Percentiles rank a stretch among this genome's conserved stretches.
Conservation (phyloP, 53 echinoderm and acorn worm species). For the Paracentrotus lividus region DNA sequence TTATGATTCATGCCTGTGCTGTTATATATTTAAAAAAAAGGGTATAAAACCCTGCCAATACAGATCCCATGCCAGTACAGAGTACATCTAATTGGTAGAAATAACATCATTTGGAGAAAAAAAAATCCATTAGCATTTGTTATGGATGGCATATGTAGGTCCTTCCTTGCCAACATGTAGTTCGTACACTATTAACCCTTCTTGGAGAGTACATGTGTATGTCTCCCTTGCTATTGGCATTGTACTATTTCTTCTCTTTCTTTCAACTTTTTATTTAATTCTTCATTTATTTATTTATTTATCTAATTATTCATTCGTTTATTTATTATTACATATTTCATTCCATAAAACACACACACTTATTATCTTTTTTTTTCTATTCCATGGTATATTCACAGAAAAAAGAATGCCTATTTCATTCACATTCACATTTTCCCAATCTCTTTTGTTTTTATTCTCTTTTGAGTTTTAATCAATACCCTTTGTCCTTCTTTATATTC, state of each 20-base stretch:
- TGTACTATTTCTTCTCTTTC: neutral
- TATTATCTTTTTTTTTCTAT: too few species aligned
- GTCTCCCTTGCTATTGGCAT: too few species aligned
- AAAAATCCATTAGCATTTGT: neutral
- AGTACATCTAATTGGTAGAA: slow-evolving; percentile 19
- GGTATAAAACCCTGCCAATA: neutral
- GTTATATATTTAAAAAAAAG: neutral
- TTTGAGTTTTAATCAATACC: neutral
- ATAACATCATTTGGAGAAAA: slow-evolving; percentile 22
- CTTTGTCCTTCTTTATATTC: too few species aligned
- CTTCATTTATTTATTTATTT: neutral
- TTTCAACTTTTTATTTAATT: neutral
- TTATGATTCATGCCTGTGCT: slow-evolving; percentile 20
- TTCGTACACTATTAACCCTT: neutral
- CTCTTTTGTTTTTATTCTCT: neutral
- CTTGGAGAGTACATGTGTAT: neutral
- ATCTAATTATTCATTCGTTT: too few species aligned
- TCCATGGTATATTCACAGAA: too few species aligned
- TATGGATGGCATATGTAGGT: slow-evolving; percentile 19
- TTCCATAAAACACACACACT: too few species aligned
- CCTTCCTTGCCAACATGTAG: neutral
- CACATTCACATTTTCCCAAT: too few species aligned
- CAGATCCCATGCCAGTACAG: neutral
- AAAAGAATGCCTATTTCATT: too few species aligned
- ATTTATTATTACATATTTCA: too few species aligned